Evolutionary conservation across 2,797 vertebrate species (phyloP), one percentile per base, ranked within the genome.

Genomic region (Fringilla coelebs): DNA sequence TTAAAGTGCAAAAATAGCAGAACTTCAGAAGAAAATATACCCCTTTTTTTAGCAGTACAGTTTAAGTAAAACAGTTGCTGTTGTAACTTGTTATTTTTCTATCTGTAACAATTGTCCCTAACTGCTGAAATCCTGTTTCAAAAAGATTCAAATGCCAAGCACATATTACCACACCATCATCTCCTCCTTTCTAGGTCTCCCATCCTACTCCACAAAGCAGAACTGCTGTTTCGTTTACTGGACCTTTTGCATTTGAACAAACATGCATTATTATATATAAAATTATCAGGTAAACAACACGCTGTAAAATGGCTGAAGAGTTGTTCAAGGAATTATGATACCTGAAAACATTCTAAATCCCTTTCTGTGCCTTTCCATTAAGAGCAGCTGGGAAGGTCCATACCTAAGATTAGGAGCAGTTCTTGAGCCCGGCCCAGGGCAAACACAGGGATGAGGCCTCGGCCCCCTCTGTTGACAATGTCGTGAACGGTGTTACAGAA

Each of bases 401-500:
- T 92, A 99, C 99, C 99, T 76, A 99, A 97, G 93, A 99, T 99
- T n/a, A 99, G 97, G 80, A 99, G 98, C 46, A 99, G 98, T 60
- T 99, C 99, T 92, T 99, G 99, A 21, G 99, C 99, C 93, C 99
- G 98, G 4, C 99, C 99, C 62, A 99, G 96, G 52, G 99, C 99
- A 88, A 98, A 98, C 34, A 98, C 98, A 6, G 98, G 98, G 77
- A 98, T 98, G 48, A 99, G 98, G 6, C 99, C 99, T 79, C 99
- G 98, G 9, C 99, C 99, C 54, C 99, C 99, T 38, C 99, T 93
- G 85, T 99, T 99, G 22, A 99, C 99, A 7, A 99, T 99, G 96
- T 99, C 99, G 2, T 99, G 99, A 3, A 99, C 99, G 0, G 99
- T 99, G 97, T 99, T 99, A 72, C 99, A 99, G 98, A 99, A 99